A percentile compares a stretch with the other conserved stretches of the same genome.
Evolutionary conservation across 2,113 vertebrate genomes (phyloP).

Genomic region (Xiphorhynchus elegans): DNA sequence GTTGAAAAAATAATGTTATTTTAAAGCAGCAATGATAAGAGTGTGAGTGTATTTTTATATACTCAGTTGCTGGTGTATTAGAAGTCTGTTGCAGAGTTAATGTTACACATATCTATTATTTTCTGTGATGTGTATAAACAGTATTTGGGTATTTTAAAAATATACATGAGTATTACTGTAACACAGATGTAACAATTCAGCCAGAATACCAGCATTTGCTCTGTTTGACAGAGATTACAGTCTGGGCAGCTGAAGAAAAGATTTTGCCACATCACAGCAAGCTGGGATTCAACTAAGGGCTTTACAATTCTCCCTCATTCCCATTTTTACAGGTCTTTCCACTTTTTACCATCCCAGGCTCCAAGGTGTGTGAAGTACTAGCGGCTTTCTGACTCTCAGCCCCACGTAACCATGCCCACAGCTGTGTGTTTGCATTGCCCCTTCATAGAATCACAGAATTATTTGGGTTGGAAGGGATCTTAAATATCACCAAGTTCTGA

Average conservation of each 20-base stretch:
- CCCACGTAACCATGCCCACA: accelerated
- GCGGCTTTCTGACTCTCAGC: background rate
- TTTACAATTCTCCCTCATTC: background rate
- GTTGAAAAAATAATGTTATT: constrained; percentile 35
- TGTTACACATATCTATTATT: background rate
- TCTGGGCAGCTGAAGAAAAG: background rate
- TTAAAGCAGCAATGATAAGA: constrained; percentile 18
- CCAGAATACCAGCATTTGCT: background rate
- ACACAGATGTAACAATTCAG: background rate
- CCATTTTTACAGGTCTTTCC: background rate
- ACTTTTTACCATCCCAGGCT: background rate
- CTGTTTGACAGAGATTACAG: background rate
- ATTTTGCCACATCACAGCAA: background rate
- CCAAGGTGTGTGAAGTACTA: background rate
- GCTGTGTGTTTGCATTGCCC: background rate
- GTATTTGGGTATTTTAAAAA: background rate
- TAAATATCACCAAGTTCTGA: accelerated
- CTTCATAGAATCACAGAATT: background rate
- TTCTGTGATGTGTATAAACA: background rate
- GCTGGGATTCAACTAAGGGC: background rate
- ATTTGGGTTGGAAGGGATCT: background rate
- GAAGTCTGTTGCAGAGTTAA: background rate
- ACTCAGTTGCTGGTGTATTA: background rate
- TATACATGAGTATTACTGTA: background rate
- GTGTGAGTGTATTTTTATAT: constrained; percentile 8